phyloP scores from a whole-genome alignment of 2,888 invertebrate species.

The Conchocele bisecta region DNA sequence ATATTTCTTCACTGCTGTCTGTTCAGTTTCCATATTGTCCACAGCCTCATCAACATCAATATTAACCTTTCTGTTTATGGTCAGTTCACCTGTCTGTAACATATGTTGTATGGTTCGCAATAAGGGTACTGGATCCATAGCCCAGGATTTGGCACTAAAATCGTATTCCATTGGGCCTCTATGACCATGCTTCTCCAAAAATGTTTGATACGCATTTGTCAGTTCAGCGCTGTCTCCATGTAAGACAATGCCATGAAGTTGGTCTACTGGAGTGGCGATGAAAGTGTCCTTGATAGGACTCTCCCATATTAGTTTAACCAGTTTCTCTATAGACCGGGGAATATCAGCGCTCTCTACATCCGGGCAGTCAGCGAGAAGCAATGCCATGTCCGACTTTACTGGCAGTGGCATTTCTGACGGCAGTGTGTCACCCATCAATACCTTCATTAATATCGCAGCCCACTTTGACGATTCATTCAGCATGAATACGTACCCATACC shows the following conservation, averaged over 20 bases:
- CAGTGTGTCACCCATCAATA: too few relatives aligned
- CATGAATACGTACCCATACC: too few relatives aligned
- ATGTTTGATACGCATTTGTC: not conserved
- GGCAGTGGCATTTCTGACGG: not conserved
- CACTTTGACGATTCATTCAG: too few relatives aligned
- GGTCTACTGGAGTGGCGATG: not conserved
- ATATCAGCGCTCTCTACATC: conserved; percentile 1
- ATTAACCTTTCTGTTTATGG: not conserved
- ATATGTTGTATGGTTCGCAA: not conserved
- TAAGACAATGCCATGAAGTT: not conserved
- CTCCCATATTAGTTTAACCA: not conserved
- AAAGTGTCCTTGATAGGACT: not conserved
- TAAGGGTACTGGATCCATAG: not conserved
- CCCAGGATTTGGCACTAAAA: conserved; percentile 9
- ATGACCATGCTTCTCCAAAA: conserved; percentile 6
- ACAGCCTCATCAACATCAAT: not conserved
- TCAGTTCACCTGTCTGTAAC: not conserved
- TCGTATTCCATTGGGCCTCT: conserved; percentile 1
- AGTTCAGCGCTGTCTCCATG: not conserved
- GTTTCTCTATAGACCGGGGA: not conserved
- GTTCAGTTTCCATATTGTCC: conserved; percentile 1
- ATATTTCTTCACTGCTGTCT: not conserved
- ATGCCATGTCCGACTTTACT: not conserved
- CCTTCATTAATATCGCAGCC: too few relatives aligned
- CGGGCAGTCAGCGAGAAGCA: not conserved